phyloP scores from a whole-genome alignment of 2,888 invertebrate species.

The Trichacis sp. region DNA sequence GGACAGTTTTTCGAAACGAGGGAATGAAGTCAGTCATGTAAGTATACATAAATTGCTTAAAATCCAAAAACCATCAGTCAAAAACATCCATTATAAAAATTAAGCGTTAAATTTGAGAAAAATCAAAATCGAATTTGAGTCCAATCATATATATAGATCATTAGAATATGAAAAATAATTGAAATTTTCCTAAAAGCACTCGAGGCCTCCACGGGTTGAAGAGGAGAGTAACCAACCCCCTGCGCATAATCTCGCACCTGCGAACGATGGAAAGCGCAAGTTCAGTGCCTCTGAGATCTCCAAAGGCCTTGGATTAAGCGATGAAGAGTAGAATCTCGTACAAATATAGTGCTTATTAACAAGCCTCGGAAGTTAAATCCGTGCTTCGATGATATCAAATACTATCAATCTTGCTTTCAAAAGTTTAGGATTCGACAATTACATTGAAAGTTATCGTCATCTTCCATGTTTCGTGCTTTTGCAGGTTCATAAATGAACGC shows the following conservation, averaged over 20 bases:
- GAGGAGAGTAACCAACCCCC: background rate
- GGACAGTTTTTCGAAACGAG: constrained; percentile 57
- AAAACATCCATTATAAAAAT: no score
- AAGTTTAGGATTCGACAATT: no score
- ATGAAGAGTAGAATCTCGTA: constrained; percentile 50
- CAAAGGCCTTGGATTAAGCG: constrained; percentile 61
- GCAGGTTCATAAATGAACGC: background rate
- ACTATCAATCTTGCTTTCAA: no score
- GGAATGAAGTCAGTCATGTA: background rate
- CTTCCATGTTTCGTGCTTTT: background rate
- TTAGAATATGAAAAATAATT: no score
- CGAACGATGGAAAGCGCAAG: constrained; percentile 49
- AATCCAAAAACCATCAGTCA: no score
- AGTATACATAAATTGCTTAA: no score
- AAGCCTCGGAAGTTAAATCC: constrained; percentile 31
- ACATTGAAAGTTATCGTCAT: background rate
- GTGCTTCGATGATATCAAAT: constrained; percentile 2
- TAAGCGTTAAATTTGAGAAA: no score
- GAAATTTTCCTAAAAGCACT: no score
- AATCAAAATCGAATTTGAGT: no score
- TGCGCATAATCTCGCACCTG: constrained; percentile 38
- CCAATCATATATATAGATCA: no score
- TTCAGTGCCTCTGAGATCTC: constrained; percentile 65
- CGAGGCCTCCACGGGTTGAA: constrained; percentile 27
- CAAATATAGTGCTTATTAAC: background rate